phyloP scores from a whole-genome alignment of 2,888 invertebrate genomes.

The Apotomis turbidana region DNA sequence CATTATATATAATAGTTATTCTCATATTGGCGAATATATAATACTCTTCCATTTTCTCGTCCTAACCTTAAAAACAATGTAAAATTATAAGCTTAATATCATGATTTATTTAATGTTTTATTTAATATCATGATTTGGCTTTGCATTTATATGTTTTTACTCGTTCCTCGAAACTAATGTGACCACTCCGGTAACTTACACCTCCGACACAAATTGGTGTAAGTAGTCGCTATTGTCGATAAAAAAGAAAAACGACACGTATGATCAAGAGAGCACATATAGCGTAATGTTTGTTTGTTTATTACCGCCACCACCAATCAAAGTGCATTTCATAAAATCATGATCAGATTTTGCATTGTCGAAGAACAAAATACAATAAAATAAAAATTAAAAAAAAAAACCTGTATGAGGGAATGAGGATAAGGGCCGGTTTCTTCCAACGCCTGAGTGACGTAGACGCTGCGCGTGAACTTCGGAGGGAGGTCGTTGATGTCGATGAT shows the following conservation, averaged over 20 bases:
- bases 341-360: constrained; percentile 1
- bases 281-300: too few relatives aligned
- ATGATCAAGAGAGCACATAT: not conserved
- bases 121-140: too few relatives aligned
- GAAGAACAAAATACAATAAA: constrained; percentile 40
- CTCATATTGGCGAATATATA: not conserved
- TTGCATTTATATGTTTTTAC: too few relatives aligned
- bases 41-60: too few relatives aligned
- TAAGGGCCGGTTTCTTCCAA: constrained; percentile 91
- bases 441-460: constrained; percentile 88
- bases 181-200: too few relatives aligned
- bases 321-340: not conserved
- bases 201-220: too few relatives aligned
- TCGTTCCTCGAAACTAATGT: too few relatives aligned
- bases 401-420: constrained; percentile 89
- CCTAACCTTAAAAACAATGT: too few relatives aligned
- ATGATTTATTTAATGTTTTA: too few relatives aligned
- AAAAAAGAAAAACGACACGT: too few relatives aligned
- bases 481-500: constrained; percentile 95
- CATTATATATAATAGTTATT: not conserved
- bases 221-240: too few relatives aligned
- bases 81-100: too few relatives aligned
- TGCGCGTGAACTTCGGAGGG: constrained; percentile 91
- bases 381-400: constrained; percentile 75
- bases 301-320: constrained; percentile 9